A percentile compares a stretch with the other conserved stretches of the same genome.
Evolutionary conservation across 2,113 vertebrate species (phyloP).

Genomic region (Varanus salvator): DNA sequence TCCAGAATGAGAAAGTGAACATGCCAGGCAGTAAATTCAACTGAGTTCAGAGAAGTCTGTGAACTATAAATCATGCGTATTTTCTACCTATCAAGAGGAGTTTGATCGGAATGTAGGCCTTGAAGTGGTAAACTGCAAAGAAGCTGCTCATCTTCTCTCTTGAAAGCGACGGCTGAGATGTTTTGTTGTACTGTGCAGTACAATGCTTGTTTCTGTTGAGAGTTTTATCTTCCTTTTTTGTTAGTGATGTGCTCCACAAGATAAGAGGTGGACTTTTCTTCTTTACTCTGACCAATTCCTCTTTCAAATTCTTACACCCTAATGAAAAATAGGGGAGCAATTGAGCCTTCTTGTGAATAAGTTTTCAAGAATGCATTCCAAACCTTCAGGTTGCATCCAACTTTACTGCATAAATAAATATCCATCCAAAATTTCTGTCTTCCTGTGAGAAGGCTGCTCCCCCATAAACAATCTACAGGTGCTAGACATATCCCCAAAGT

Average conservation of each 20-base stretch:
- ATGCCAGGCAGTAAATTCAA: background rate
- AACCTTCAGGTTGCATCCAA: accelerated
- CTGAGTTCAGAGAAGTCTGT: accelerated
- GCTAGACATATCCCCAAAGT: background rate
- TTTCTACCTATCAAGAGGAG: background rate
- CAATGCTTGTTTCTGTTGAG: background rate
- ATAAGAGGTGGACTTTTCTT: too few species aligned
- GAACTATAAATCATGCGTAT: conserved; percentile 43
- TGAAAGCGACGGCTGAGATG: accelerated
- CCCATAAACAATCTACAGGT: conserved; percentile 35
- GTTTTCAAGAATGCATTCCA: background rate
- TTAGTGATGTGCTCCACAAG: background rate
- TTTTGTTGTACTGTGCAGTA: background rate
- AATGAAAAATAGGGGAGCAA: background rate
- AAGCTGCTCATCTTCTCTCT: conserved; percentile 19
- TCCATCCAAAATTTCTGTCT: background rate
- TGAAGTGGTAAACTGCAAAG: background rate
- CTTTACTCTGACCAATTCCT: background rate
- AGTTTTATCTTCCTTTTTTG: background rate
- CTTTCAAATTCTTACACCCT: background rate
- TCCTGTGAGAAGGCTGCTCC: conserved; percentile 34
- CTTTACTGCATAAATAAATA: background rate
- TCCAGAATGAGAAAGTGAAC: background rate
- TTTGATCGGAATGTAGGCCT: background rate
- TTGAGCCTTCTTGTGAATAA: background rate